Conservation (phyloP, 1,140 invertebrate genomes). For the Aphelenchoides fujianensis region DNA sequence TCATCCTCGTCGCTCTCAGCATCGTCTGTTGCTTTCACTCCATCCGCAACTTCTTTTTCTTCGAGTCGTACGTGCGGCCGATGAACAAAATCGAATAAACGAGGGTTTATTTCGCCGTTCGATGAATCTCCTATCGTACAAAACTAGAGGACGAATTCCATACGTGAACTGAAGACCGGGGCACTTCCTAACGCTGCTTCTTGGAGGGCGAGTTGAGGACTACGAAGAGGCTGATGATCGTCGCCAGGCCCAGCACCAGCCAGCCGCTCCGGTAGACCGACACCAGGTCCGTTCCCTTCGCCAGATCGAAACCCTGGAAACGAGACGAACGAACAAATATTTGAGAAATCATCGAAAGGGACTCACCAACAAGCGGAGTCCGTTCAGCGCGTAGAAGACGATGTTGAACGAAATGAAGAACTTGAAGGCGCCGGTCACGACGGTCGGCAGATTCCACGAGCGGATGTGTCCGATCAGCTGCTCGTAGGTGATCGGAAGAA, state of each 20-base stretch:
- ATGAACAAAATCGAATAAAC: slow-evolving; percentile 15
- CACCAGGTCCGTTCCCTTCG: slow-evolving; percentile 53
- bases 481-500: slow-evolving; percentile 49
- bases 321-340: neutral
- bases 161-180: no score
- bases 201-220: slow-evolving; percentile 43
- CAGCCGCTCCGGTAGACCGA: slow-evolving; percentile 49
- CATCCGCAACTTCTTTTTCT: slow-evolving; percentile 24
- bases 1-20: slow-evolving; percentile 12
- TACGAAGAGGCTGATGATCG: slow-evolving; percentile 46
- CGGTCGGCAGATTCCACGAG: slow-evolving; percentile 42
- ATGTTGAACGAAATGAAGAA: slow-evolving; percentile 57
- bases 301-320: slow-evolving; percentile 56
- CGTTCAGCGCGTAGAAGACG: slow-evolving; percentile 55
- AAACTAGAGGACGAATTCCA: no score
- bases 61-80: slow-evolving; percentile 19
- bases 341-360: no score
- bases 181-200: slow-evolving; percentile 25
- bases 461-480: slow-evolving; percentile 52
- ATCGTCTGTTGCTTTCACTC: slow-evolving; percentile 14
- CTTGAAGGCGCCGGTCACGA: slow-evolving; percentile 51
- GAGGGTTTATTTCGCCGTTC: neutral
- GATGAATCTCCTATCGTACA: neutral
- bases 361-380: slow-evolving; percentile 53
- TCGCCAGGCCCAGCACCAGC: slow-evolving; percentile 47